Conservation (phyloP, 2,797 vertebrate species). For the Protosalanx chinensis region DNA sequence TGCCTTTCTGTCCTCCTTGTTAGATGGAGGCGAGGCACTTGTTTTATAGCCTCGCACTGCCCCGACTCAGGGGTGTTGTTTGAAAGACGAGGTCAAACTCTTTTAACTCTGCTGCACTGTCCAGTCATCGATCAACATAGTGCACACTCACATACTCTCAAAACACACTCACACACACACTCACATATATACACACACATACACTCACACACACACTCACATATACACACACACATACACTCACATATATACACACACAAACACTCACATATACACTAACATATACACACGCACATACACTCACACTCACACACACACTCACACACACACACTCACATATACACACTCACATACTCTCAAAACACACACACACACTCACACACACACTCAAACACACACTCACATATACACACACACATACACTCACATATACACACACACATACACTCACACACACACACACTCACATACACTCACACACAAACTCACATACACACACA, state of each 20-base stretch:
- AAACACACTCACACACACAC: neutral
- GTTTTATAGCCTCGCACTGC: neutral
- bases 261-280: too few species aligned
- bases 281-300: neutral
- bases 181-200: neutral
- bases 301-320: neutral
- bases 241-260: too few species aligned
- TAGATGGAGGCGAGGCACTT: too few species aligned
- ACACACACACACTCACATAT: too few species aligned
- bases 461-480: neutral
- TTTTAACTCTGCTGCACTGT: neutral
- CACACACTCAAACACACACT: constrained; percentile 2
- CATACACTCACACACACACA: neutral
- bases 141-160: neutral
- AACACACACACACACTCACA: too few species aligned
- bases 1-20: too few species aligned
- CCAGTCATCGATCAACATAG: neutral
- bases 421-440: neutral
- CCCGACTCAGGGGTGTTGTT: neutral
- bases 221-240: too few species aligned
- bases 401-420: neutral
- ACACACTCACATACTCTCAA: too few species aligned
- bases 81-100: neutral
- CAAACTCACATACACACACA: too few species aligned
- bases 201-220: neutral